Base-by-base conservation (phyloP, 2,797 vertebrate genomes). In the Cheracebus regulus region DNA sequence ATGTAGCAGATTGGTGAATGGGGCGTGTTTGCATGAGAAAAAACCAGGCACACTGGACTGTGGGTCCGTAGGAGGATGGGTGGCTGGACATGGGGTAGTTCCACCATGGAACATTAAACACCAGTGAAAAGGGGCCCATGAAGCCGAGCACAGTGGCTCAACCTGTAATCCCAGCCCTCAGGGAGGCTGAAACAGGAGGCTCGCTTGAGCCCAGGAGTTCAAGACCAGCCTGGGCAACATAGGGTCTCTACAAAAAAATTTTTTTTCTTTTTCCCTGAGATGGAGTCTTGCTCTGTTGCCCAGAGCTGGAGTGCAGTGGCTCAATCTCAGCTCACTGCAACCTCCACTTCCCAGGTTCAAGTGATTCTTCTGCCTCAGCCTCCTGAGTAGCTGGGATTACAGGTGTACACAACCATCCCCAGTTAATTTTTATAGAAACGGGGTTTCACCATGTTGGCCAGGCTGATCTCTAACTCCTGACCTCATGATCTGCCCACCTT, bases 31-130 rank as follows among this genome's bases (percentile, higher is more conserved):
- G 67, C 26, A 3, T 26, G 67, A 83, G 61, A 30, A 44, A 36
- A n/a, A 55, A 90, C 36, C 1, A 7, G 61, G 44, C n/a, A 15
- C 1, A 0, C 17, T 7, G 22, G 73, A 19, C 72, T 26, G 12
- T 7, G 5, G 14, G 33, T 20, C 13, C 0, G n/a, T 12, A 14
- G 46, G 88, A 64, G 17, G 52, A 19, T 8, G 1, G 33, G 6
- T 1, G 14, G 5, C 9, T 4, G 15, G 15, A 6, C 4, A 1
- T 5, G 88, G 82, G 84, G 10, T 1, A 0, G 82, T 7, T n/a
- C 79, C 10, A 0, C 17, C 22, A 73, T 3, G 44, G 26, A 61
- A 15, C 46, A 17, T 30, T 36, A 67, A 5, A 15, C 9, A 5
- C 55, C 85, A 9, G 24, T 5, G 73, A 33, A 67, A n/a, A 88